phyloP scores from a whole-genome alignment of 2,888 invertebrate genomes.

The Tetragnatha montana region DNA sequence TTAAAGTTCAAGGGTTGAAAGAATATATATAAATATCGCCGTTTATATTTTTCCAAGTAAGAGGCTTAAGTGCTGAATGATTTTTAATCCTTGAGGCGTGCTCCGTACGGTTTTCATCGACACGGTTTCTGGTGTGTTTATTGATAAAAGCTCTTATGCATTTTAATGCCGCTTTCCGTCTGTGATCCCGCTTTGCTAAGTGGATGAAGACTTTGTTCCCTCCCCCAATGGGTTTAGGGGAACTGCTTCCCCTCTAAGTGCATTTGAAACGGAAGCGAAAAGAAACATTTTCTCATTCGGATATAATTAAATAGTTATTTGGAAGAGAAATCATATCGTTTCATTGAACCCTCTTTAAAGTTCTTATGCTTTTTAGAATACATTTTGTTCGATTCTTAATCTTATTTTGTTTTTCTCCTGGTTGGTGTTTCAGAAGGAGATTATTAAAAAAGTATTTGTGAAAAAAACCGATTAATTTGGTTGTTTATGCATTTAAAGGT shows the following conservation, averaged over 20 bases:
- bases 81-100: conserved; percentile 36
- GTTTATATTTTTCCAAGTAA: conserved; percentile 13
- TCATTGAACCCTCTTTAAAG: too few species aligned
- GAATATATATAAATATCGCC: conserved; percentile 21
- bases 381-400: too few species aligned
- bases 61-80: conserved; percentile 19
- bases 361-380: too few species aligned
- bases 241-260: neutral
- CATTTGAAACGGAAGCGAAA: too few species aligned
- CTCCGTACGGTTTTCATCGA: conserved; percentile 30
- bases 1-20: neutral
- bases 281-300: too few species aligned
- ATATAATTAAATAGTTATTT: too few species aligned
- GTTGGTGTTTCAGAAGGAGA: too few species aligned
- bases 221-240: neutral
- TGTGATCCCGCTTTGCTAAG: neutral
- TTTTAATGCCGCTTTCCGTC: neutral
- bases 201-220: neutral
- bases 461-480: too few species aligned
- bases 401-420: too few species aligned
- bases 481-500: too few species aligned
- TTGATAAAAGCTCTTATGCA: conserved; percentile 13
- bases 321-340: too few species aligned
- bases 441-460: too few species aligned
- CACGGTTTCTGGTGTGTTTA: neutral